Percentiles rank a stretch among this genome's conserved stretches.
Evolutionary conservation across 2,888 invertebrate genomes (phyloP).

Genomic region (Caenorhabditis sp.): DNA sequence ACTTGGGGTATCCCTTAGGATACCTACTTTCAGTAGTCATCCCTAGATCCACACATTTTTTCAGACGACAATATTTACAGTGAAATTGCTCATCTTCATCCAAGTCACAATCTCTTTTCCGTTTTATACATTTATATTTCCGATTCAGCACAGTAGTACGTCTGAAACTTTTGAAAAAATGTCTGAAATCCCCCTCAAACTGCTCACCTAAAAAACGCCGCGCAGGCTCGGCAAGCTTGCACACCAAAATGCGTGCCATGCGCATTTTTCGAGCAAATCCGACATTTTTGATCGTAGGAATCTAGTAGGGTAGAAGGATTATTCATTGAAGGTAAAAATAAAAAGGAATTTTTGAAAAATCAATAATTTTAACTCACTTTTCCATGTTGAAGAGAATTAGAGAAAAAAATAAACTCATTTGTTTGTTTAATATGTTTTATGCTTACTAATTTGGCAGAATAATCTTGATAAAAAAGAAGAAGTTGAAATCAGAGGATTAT

Average conservation of each 20-base stretch:
- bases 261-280: background rate
- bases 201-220: background rate
- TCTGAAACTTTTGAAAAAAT: background rate
- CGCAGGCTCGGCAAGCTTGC: background rate
- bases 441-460: too few relatives aligned
- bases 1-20: too few relatives aligned
- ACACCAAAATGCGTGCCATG: background rate
- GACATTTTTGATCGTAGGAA: background rate
- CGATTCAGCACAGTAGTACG: background rate
- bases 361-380: too few relatives aligned
- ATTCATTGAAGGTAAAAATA: too few relatives aligned
- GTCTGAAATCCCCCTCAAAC: background rate
- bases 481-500: too few relatives aligned
- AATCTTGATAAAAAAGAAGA: too few relatives aligned
- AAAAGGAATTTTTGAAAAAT: too few relatives aligned
- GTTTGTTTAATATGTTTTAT: too few relatives aligned
- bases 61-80: conserved; percentile 11
- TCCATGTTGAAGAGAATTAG: too few relatives aligned
- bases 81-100: background rate
- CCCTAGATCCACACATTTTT: conserved; percentile 9
- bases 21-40: conserved; percentile 9
- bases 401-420: too few relatives aligned
- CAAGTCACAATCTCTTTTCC: background rate
- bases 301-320: background rate
- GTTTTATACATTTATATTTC: background rate